These are phyloP conservation scores for pig (Sus scrofa) DNA, from an alignment of 2,113 vertebrate genomes.

Conservation along the genomic window T2T-Sscrofa CM000824.6:150756001-150756500, in stretches of 20 bases:
- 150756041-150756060: background rate
- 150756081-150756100: no score
- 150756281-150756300: background rate
- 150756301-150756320: background rate
- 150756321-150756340: background rate
- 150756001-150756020: background rate
- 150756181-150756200: background rate
- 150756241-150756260: background rate
- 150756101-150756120: background rate
- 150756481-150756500: background rate
- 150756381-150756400: background rate
- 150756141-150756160: background rate
- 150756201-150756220: background rate
- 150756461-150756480: background rate
- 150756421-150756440: background rate
- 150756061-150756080: background rate
- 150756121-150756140: background rate
- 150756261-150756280: background rate
- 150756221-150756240: background rate
- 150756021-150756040: background rate
- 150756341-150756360: background rate
- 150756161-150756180: background rate
- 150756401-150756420: background rate
- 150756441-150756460: background rate
- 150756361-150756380: background rate